Evolutionary conservation across 1,140 invertebrate genomes (phyloP), one percentile per base, ranked within the genome.

Genomic region (Lepeophtheirus salmonis): DNA sequence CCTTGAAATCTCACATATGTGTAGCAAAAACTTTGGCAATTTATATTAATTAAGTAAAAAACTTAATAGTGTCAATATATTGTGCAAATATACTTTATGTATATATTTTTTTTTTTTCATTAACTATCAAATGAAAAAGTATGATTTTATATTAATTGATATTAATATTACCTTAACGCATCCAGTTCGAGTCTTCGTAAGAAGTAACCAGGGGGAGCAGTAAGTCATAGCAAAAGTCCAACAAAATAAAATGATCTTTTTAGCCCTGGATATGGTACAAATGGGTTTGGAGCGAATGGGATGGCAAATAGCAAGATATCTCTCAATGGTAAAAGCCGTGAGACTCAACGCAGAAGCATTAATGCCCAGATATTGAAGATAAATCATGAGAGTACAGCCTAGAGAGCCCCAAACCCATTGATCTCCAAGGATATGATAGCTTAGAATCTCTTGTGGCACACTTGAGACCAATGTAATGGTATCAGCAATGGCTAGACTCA

Each of bases 291-390:
- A 78, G 63, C 72, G 70, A 68, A 79, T 74, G 0, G 77, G 78
- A 65, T 78, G 73, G 62, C 77, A 79, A 30, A 79, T 79, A 54
- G 77, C 77, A 50, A 79, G 77, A 66, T 76, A 78, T 21, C 77
- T 65, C 65, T 78, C 77, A 3, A 81, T 74, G 1, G 80, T 83
- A 69, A 82, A 83, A 0, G 80, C 80, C 16, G 80, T 77, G 26
- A 82, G 76, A 23, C 76, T 79, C 21, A 81, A 68, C 0, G 79
- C 77, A 0, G 78, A 80, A 17, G 76, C 78, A 67, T 84, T 83
- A 61, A 83, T 80, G 2, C 81, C 82, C 10, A 81, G 68, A 68
- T 80, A 78, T 64, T 81, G 79, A 12, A 76, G 68, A 66, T 81
- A 83, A n/a, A 80, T 73, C 57, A 80, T 72, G 4, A 79, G 59